These are phyloP conservation scores for Pardalotus punctatus DNA, from an alignment of 2,113 vertebrate genomes.

Conservation along the genomic window DNA sequence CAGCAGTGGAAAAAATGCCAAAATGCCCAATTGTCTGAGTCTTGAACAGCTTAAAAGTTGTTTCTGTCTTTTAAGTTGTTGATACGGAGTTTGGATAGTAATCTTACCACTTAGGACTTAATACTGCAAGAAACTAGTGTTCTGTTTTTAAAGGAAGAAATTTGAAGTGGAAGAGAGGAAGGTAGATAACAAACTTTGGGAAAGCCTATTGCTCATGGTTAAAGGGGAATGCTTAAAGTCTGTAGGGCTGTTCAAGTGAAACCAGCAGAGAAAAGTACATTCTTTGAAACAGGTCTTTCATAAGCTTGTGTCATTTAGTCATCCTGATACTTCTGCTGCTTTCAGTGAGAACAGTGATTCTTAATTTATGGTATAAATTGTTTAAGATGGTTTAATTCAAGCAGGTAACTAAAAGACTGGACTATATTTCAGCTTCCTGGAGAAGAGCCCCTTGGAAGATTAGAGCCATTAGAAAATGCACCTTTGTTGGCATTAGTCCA, in stretches of 20 bases:
- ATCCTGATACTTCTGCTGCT: not conserved
- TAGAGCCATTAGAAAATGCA: constrained; percentile 89
- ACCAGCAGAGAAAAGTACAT: not conserved
- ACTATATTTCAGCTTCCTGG: constrained; percentile 83
- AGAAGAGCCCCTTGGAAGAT: constrained; percentile 85
- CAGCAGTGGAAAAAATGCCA: not conserved
- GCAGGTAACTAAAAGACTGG: not conserved
- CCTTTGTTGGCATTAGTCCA: constrained; percentile 92
- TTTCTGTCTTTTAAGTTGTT: not conserved
- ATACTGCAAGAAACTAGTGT: not conserved
- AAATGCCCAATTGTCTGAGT: not conserved
- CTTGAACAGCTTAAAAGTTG: not conserved
- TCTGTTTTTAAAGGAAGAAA: not conserved
- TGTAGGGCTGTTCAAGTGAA: not conserved
- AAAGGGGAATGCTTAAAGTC: not conserved
- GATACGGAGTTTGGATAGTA: not conserved
- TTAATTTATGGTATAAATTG: not conserved
- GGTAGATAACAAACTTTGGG: not conserved
- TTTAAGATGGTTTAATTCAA: not conserved
- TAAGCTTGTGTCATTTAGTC: not conserved
- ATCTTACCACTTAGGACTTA: not conserved
- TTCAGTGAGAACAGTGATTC: not conserved
- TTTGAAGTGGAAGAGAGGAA: not conserved
- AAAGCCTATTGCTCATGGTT: not conserved
- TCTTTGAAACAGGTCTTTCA: not conserved